Evolutionary conservation across 1,140 invertebrate genomes (phyloP), one percentile per base, ranked within the genome.

Genomic region (Ptiloglossa arizonensis): DNA sequence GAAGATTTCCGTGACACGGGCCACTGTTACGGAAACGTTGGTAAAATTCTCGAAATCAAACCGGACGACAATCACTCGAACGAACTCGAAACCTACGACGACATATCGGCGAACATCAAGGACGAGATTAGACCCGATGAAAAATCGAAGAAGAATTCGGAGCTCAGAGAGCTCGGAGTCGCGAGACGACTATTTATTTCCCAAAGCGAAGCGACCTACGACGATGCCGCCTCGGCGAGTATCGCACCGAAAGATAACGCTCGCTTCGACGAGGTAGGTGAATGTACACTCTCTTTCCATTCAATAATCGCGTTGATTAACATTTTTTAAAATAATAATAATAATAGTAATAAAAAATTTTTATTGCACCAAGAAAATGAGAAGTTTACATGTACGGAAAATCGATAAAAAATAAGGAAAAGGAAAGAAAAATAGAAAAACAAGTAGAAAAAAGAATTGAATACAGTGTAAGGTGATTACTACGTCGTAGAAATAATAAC

Each of bases 1-100:
- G 91, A 92, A 59, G 91, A 92, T 19, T 63, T 90, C 17, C 72
- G 66, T 5, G 81, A 87, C 2, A 78, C 80, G 2, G 67, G n/a
- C 13, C 75, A 68, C 5, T 41, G 35, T 19, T 91, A 91, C 76
- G 87, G 88, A 32, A 91, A 90, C 32, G 17, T 68, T 63, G 22
- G 41, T 72, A 24, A 79, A 60, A 19, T 38, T 0, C n/a, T 1
- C 54, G 76, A 66, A 52, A 44, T 48, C 93, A 86, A 88, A 85
- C 5, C 0, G 17, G 44, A 57, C 5, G 32, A 59, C 19, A 4
- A 38, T 2, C 22, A 19, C 44, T 44, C 52, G 5, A 27, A 64
- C 0, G 24, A 73, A 27, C 15, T n/a, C 0, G 32, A 66, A 29
- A 44, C 63, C 2, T 82, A 82, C 48, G 84, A 88, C 15, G 84